These are phyloP conservation scores for Drosophila helvetica DNA, from an alignment of 2,888 invertebrate species.

Conservation along the genomic window DNA sequence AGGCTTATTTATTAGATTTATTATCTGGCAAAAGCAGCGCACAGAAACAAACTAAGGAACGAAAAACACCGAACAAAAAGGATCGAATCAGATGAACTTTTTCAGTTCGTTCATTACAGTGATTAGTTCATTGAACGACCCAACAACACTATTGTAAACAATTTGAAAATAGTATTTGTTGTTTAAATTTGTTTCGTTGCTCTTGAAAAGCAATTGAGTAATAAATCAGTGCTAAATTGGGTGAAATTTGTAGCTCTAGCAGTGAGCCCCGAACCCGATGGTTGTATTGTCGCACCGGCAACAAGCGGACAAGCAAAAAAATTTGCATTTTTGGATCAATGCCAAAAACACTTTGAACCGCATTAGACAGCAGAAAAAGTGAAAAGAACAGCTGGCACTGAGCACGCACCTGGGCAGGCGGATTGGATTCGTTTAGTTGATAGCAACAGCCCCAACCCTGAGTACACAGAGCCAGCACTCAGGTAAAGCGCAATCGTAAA, in stretches of 20 bases:
- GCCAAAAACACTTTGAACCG: conserved; percentile 67
- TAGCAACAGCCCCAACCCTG: conserved; percentile 29
- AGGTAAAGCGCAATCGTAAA: conserved; percentile 7
- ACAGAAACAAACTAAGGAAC: no score
- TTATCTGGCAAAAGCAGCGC: no score
- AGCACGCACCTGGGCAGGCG: conserved; percentile 35
- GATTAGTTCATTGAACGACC: no score
- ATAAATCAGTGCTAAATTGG: conserved; percentile 28
- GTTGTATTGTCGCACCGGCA: background rate
- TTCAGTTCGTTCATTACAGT: no score
- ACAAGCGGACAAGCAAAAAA: conserved; percentile 7
- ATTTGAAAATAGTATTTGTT: conserved; percentile 32
- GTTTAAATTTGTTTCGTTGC: conserved; percentile 1
- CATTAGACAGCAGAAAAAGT: conserved; percentile 39
- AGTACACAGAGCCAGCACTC: conserved; percentile 27
- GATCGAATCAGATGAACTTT: no score
- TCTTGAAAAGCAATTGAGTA: conserved; percentile 30
- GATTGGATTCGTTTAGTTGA: conserved; percentile 9
- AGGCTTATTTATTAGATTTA: no score
- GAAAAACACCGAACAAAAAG: no score
- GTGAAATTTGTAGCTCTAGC: background rate
- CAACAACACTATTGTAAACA: conserved; percentile 27
- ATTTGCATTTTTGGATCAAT: conserved; percentile 55
- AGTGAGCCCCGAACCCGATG: background rate
- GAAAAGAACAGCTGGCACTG: conserved; percentile 36